A percentile compares a stretch with the other conserved stretches of the same genome.
Conservation (phyloP, 1,140 invertebrate species). For the Temnothorax curvispinosus region DNA sequence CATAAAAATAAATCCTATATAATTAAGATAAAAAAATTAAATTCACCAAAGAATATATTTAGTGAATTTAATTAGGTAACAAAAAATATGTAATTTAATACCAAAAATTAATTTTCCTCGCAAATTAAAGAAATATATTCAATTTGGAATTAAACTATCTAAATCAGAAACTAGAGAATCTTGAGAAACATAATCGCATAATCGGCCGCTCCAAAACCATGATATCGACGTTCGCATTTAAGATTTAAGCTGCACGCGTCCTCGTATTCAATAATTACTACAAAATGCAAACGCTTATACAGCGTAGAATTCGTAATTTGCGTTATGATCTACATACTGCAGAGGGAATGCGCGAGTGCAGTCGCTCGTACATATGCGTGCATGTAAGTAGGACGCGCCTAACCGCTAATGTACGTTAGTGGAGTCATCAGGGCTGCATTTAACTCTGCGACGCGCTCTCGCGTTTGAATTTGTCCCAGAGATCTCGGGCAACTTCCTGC, state of each 20-base stretch:
- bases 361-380: conserved; percentile 8
- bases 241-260: background rate
- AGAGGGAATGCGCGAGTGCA: conserved; percentile 50
- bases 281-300: conserved; percentile 15
- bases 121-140: background rate
- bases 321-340: conserved; percentile 50
- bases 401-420: conserved; percentile 61
- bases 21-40: background rate
- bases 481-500: conserved; percentile 59
- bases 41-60: background rate
- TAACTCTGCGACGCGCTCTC: conserved; percentile 25
- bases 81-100: background rate
- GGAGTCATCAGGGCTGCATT: conserved; percentile 34
- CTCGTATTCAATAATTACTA: conserved; percentile 14
- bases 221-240: background rate
- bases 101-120: background rate
- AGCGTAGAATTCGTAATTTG: conserved; percentile 31
- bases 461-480: conserved; percentile 36
- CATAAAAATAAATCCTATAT: background rate
- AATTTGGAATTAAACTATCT: background rate
- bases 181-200: background rate
- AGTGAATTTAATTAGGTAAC: background rate
- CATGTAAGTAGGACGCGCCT: conserved; percentile 25
- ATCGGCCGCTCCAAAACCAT: background rate
- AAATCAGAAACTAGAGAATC: background rate